Evolutionary conservation across 1,140 invertebrate genomes (phyloP).

Genomic region (Drosophila ananassae): DNA sequence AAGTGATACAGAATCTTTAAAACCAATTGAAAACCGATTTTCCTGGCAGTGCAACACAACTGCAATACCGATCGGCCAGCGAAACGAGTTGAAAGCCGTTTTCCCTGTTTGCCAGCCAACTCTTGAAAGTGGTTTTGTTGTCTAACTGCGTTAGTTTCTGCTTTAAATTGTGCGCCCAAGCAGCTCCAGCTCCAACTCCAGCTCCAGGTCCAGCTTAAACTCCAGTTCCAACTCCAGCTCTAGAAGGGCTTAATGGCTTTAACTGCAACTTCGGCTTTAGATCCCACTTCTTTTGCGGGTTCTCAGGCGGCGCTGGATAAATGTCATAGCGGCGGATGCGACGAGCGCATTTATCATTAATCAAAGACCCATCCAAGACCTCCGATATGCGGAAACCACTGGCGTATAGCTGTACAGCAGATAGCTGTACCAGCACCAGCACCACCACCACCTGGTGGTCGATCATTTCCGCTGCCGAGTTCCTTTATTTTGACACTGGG

Average conservation of each 20-base stretch:
- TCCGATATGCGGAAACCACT: constrained; percentile 73
- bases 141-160: constrained; percentile 80
- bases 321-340: constrained; percentile 79
- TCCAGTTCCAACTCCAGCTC: background rate
- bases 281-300: constrained; percentile 26
- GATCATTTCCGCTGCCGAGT: constrained; percentile 64
- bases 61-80: constrained; percentile 42
- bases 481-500: constrained; percentile 71
- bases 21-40: background rate
- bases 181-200: constrained; percentile 52
- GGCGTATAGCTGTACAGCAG: constrained; percentile 10
- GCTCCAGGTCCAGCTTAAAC: constrained; percentile 3
- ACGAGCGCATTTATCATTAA: constrained; percentile 72
- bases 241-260: constrained; percentile 44
- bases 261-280: constrained; percentile 9
- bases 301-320: constrained; percentile 52
- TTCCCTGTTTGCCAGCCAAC: constrained; percentile 74
- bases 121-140: constrained; percentile 80
- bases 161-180: constrained; percentile 75
- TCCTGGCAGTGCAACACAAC: constrained; percentile 29
- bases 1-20: background rate
- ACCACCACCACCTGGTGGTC: constrained; percentile 52
- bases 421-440: constrained; percentile 6
- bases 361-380: constrained; percentile 65
- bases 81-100: constrained; percentile 80